Base-by-base conservation (phyloP, 2,888 invertebrate genomes). In the Oligia latruncula region DNA sequence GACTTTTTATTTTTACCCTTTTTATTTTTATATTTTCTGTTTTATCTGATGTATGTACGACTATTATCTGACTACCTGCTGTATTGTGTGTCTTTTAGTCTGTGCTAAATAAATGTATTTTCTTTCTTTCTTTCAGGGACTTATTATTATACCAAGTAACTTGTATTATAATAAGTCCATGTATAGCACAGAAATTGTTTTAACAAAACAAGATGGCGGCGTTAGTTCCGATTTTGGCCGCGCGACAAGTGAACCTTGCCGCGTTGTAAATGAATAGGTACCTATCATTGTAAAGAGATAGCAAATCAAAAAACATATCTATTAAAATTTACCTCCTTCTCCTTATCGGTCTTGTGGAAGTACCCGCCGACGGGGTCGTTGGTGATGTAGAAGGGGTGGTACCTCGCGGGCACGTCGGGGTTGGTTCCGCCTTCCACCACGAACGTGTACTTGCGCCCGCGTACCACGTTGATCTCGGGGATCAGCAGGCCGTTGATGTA, bases 341-440 rank as follows among this genome's bases (percentile, higher is more conserved):
- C 99, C 88, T 98, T 98, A 0, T 98, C 97, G 0, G 98, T 98
- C 95, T 99, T 99, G 94, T 99, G 98, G 90, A 98, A 98, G 93
- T 98, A 99, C 2, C 99, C 99, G 60, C 99, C 99, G n/a, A 99
- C 97, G 0, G 98, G 98, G 95, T 99, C 99, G 92, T 99, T 98
- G 60, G 99, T 99, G 91, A 99, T 99, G 95, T 98, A 98, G 97
- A 99, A 99, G 65, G 99, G 99, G 96, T 99, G 99, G 94, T 98
- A 99, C 87, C 98, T 97, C 17, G 99, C 99, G 0, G 99, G 98
- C 65, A 97, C 96, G 43, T 98, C 98, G 0, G 98, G 97, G 94
- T 99, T 97, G 65, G 97, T 96, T 40, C 99, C 99, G 0, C 98
- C 99, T 95, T 99, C 99, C 4, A 98, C 98, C 58, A 99, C 98